Conservation (phyloP, 2,888 invertebrate genomes). For the Drosophila antonietae region DNA sequence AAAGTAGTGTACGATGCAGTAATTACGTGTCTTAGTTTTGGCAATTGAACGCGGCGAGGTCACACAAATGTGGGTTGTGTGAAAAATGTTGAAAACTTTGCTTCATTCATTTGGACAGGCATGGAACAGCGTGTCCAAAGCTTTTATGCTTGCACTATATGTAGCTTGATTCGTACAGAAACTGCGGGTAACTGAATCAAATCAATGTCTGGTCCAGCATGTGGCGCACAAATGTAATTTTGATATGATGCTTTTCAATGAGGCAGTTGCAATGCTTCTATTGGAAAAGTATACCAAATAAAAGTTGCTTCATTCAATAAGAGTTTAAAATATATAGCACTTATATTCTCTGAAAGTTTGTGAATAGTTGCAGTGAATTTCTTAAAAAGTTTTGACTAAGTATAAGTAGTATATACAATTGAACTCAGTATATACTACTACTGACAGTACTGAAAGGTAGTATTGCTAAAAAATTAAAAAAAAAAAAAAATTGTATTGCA, state of each 20-base stretch:
- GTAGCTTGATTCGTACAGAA: slow-evolving; percentile 1
- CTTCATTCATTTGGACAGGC: slow-evolving; percentile 18
- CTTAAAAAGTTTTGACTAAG: neutral
- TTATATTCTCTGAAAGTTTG: neutral
- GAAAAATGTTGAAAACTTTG: neutral
- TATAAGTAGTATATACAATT: neutral
- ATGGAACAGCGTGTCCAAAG: slow-evolving; percentile 3
- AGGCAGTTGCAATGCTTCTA: neutral
- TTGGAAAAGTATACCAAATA: neutral
- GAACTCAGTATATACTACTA: neutral
- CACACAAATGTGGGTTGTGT: neutral
- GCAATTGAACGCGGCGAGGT: slow-evolving; percentile 2
- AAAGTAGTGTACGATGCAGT: slow-evolving; percentile 4
- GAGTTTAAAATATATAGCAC: neutral
- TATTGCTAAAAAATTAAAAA: too few species aligned
- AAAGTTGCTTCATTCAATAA: neutral
- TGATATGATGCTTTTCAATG: slow-evolving; percentile 38
- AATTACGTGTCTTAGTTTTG: slow-evolving; percentile 27
- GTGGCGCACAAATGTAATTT: slow-evolving; percentile 46
- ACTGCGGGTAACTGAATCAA: slow-evolving; percentile 33
- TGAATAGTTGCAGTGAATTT: neutral
- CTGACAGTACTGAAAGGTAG: neutral
- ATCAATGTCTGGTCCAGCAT: slow-evolving; percentile 30
- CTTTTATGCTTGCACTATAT: slow-evolving; percentile 9
- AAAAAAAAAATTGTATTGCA: too few species aligned